Conservation (phyloP, 2,888 invertebrate genomes). For the Rambutsinella grinnellia region DNA sequence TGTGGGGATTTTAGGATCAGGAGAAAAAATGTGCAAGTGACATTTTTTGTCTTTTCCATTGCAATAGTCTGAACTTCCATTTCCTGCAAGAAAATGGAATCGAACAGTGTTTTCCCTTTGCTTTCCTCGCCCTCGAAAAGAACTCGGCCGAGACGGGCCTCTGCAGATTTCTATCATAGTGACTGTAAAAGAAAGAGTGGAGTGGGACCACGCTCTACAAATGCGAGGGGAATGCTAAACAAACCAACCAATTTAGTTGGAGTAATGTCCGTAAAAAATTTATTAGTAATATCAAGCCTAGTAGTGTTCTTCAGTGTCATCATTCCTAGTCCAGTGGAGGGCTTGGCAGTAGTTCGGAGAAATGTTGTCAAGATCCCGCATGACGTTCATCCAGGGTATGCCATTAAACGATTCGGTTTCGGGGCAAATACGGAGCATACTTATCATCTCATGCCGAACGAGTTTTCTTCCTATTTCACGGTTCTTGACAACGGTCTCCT, state of each 20-base stretch:
- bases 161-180: neutral
- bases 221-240: neutral
- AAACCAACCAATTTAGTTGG: constrained; percentile 17
- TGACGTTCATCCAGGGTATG: constrained; percentile 90
- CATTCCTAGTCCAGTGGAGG: constrained; percentile 45
- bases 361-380: constrained; percentile 80
- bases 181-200: neutral
- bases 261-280: constrained; percentile 19
- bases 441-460: constrained; percentile 81
- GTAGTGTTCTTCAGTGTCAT: constrained; percentile 41
- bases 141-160: constrained; percentile 40
- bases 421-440: constrained; percentile 72
- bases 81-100: constrained; percentile 23
- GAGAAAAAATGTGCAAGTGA: neutral
- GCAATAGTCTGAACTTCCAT: constrained; percentile 31
- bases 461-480: constrained; percentile 87
- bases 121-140: constrained; percentile 17
- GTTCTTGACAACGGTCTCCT: constrained; percentile 88
- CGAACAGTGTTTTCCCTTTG: neutral
- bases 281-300: constrained; percentile 37
- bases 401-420: constrained; percentile 83
- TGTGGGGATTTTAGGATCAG: neutral
- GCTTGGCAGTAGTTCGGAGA: constrained; percentile 64
- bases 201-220: neutral
- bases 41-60: neutral